Evolutionary conservation across 2,888 invertebrate species (phyloP), one percentile per base, ranked within the genome.

Genomic region (Fragum fragum): DNA sequence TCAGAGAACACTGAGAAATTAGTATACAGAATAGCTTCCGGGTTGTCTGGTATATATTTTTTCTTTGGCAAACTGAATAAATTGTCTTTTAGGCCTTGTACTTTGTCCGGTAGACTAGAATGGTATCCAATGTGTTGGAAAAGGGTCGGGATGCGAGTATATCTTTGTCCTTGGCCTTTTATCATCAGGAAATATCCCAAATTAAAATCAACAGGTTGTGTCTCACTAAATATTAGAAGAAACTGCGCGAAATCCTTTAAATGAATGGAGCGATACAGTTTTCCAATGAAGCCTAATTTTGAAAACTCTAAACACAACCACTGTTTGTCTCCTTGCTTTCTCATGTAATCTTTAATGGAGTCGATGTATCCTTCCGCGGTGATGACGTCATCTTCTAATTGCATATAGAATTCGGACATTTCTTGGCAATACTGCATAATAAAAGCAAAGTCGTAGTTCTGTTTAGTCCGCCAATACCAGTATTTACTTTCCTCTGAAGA

Each of bases 391-490:
- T 95, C 95, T 81, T 95, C 95, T 73, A 94, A 87, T 39, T 94
- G 93, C 82, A 95, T 88, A 83, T 94, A 94, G 79, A 93, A 94
- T 42, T 90, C 85, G 0, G 94, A 93, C 61, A 93, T 70, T 18
- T 90, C 76, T 21, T 90, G 82, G 18, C 92, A 86, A 76, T 93
- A 94, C 63, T 91, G 87, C 81, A 94, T 92, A 32, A 94, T 86
- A 79, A 91, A 94, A 0, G 94, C 93, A 87, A 93, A 95, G 88
- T 95, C 95, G 57, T 94, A 87, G 39, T 94, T 94, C 88, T 95
- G 95, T 79, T 95, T 95, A 16, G 94, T 89, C 28, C 95, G 87
- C 95, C 95, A 95, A 68, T 91, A 81, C 0, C 94, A 92, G 47
- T 82, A 88, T 26, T 89, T 86, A 0, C 9, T 59, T 21, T 94